A percentile compares a stretch with the other conserved stretches of the same genome.
Evolutionary conservation across 2,113 vertebrate genomes (phyloP).

Genomic region (Thamnaconus septentrionalis): DNA sequence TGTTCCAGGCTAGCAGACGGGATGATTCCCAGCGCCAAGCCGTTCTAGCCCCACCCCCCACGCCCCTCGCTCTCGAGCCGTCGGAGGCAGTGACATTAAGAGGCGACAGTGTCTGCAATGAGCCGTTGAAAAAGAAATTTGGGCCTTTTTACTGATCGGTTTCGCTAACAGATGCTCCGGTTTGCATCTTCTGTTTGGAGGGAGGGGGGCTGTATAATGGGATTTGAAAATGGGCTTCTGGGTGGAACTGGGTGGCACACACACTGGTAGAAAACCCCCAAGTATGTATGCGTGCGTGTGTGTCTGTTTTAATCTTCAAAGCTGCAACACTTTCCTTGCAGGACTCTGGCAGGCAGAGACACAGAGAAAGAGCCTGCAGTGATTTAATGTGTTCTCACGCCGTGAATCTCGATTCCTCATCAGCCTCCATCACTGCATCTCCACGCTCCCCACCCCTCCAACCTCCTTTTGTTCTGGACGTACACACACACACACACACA

Average conservation of each 20-base stretch:
- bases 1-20: slow-evolving; percentile 39
- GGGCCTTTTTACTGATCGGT: slow-evolving; percentile 55
- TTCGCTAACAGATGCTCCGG: slow-evolving; percentile 64
- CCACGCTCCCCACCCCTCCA: neutral
- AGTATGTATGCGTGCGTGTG: slow-evolving; percentile 12
- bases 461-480: slow-evolving; percentile 48
- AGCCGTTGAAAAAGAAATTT: slow-evolving; percentile 58
- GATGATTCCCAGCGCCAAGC: slow-evolving; percentile 38
- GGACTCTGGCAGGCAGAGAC: slow-evolving; percentile 13
- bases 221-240: slow-evolving; percentile 50
- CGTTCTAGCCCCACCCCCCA: slow-evolving; percentile 19
- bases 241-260: slow-evolving; percentile 28
- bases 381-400: neutral
- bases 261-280: slow-evolving; percentile 5
- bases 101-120: slow-evolving; percentile 50
- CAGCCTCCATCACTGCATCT: neutral
- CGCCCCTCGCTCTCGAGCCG: slow-evolving; percentile 21
- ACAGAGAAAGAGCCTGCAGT: slow-evolving; percentile 4
- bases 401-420: neutral
- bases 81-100: slow-evolving; percentile 50
- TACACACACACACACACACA: slow-evolving; percentile 33
- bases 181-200: slow-evolving; percentile 32
- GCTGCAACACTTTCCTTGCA: slow-evolving; percentile 10
- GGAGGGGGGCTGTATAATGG: slow-evolving; percentile 36
- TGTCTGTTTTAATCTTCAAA: slow-evolving; percentile 54